Evolutionary conservation across 2,888 invertebrate species (phyloP).

Genomic region (Lithophane ornitopus): DNA sequence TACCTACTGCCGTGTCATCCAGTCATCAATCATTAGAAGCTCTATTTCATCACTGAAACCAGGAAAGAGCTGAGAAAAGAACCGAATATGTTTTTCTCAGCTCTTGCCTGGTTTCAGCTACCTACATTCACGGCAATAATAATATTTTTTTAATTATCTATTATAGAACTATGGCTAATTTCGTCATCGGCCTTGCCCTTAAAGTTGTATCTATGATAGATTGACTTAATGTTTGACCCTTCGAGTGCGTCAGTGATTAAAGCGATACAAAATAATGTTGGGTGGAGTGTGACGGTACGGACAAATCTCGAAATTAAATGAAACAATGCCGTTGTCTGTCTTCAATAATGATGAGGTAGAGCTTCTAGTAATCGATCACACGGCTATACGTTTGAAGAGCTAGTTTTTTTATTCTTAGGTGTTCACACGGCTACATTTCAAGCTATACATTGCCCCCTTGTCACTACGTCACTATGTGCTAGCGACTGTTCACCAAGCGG

Average conservation of each 20-base stretch:
- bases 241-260: constrained; percentile 37
- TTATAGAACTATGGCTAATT: constrained; percentile 22
- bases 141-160: neutral
- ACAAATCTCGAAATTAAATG: neutral
- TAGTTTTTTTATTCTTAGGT: neutral
- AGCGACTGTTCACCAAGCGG: too few relatives aligned
- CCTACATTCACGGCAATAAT: neutral
- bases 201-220: constrained; percentile 28
- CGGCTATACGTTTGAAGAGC: neutral
- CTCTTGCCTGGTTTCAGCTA: neutral
- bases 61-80: neutral
- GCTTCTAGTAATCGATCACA: neutral
- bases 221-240: constrained; percentile 28
- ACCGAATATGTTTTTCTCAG: neutral
- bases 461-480: too few relatives aligned
- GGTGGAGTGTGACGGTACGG: neutral
- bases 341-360: neutral
- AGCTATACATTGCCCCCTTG: too few relatives aligned
- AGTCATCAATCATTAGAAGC: neutral
- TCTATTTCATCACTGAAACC: neutral
- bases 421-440: too few relatives aligned
- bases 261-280: neutral
- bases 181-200: constrained; percentile 53
- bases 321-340: neutral
- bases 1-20: neutral